phyloP scores from a whole-genome alignment of 2,888 invertebrate genomes.

The Mythimna albipuncta region DNA sequence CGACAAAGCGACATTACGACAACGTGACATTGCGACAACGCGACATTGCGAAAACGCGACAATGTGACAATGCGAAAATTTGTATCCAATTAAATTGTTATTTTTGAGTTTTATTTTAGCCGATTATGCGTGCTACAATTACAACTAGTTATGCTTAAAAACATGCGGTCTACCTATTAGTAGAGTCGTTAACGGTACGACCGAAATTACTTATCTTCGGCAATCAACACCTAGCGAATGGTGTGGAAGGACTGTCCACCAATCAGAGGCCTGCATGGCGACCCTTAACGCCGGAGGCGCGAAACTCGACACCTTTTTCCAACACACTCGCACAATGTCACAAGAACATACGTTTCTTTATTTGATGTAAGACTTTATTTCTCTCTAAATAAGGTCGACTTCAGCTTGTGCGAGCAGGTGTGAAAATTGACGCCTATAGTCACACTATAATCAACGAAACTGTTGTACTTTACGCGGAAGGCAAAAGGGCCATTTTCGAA shows the following conservation, averaged over 20 bases:
- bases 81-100: background rate
- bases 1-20: too few relatives aligned
- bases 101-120: background rate
- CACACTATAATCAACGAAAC: slow-evolving; percentile 63
- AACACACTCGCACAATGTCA: slow-evolving; percentile 66
- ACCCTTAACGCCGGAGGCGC: slow-evolving; percentile 89
- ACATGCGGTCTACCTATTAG: background rate
- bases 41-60: background rate
- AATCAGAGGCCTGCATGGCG: slow-evolving; percentile 78
- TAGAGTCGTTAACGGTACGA: slow-evolving; percentile 21
- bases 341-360: slow-evolving; percentile 57
- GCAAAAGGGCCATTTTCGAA: slow-evolving; percentile 65
- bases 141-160: background rate
- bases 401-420: slow-evolving; percentile 75
- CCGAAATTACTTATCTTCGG: slow-evolving; percentile 59
- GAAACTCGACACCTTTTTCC: slow-evolving; percentile 87
- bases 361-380: slow-evolving; percentile 49
- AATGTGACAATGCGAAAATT: background rate
- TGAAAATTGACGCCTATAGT: slow-evolving; percentile 89
- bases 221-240: slow-evolving; percentile 79
- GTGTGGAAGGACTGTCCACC: slow-evolving; percentile 71
- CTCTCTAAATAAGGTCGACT: slow-evolving; percentile 38
- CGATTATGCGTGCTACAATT: background rate
- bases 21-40: too few relatives aligned
- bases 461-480: slow-evolving; percentile 62